Conservation (phyloP, 2,797 vertebrate species). For the Silurus lanzhouensis region DNA sequence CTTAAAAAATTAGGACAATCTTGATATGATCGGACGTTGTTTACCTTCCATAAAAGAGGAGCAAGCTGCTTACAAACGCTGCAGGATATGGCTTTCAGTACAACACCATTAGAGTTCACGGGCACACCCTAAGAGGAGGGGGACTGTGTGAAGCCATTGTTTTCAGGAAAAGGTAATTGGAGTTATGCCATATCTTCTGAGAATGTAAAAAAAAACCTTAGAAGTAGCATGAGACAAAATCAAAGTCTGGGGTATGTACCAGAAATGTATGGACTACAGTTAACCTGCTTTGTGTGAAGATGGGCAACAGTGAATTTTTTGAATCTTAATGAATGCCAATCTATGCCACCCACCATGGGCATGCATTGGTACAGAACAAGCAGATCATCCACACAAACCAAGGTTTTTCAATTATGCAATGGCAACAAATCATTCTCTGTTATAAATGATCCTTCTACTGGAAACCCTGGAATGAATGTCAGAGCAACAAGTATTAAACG, state of each 20-base stretch:
- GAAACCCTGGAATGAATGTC: slow-evolving; percentile 45
- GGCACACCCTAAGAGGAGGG: slow-evolving; percentile 46
- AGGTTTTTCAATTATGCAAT: slow-evolving; percentile 58
- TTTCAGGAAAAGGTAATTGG: slow-evolving; percentile 33
- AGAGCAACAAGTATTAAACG: slow-evolving; percentile 52
- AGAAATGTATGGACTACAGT: slow-evolving; percentile 21
- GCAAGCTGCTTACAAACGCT: slow-evolving; percentile 28
- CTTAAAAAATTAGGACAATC: slow-evolving; percentile 26
- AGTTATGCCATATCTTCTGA: slow-evolving; percentile 25
- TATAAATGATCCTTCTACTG: slow-evolving; percentile 49
- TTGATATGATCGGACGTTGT: slow-evolving; percentile 18
- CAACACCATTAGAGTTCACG: slow-evolving; percentile 35
- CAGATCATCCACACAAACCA: slow-evolving; percentile 48
- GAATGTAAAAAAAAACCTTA: slow-evolving; percentile 27
- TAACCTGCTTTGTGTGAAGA: neutral
- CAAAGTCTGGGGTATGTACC: slow-evolving; percentile 35
- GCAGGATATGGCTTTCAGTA: slow-evolving; percentile 43
- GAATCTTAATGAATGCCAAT: neutral
- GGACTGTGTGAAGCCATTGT: slow-evolving; percentile 54
- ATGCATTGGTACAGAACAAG: slow-evolving; percentile 45
- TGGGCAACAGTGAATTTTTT: neutral
- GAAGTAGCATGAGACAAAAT: slow-evolving; percentile 39
- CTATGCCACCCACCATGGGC: neutral
- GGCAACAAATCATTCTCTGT: slow-evolving; percentile 60
- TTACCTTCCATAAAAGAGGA: slow-evolving; percentile 43